Evolutionary conservation across 2,113 vertebrate genomes (phyloP).

Genomic region (Tachysurus vachellii): DNA sequence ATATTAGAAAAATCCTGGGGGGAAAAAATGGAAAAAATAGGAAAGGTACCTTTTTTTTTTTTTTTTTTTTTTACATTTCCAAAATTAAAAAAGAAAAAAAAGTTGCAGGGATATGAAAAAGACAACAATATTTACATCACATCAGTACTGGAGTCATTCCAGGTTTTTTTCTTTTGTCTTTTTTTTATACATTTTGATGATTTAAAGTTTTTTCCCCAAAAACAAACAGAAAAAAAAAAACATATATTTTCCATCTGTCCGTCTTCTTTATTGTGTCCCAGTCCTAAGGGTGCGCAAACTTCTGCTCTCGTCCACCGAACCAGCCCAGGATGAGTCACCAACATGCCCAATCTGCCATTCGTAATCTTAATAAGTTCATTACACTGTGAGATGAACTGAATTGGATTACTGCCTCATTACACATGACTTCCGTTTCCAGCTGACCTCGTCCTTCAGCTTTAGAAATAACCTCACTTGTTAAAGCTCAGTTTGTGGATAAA

Average conservation of each 20-base stretch:
- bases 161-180: too few relatives aligned
- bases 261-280: neutral
- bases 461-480: conserved; percentile 2
- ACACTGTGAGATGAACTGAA: conserved; percentile 25
- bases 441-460: conserved; percentile 17
- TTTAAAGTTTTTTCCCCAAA: too few relatives aligned
- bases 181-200: too few relatives aligned
- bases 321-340: conserved; percentile 13
- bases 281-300: neutral
- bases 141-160: too few relatives aligned
- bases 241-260: too few relatives aligned
- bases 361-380: conserved; percentile 41
- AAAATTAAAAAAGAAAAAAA: neutral
- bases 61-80: neutral
- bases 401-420: conserved; percentile 38
- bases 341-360: conserved; percentile 9
- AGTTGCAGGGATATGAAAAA: neutral
- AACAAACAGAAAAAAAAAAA: too few relatives aligned
- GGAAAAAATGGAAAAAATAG: neutral
- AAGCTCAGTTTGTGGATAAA: neutral
- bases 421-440: conserved; percentile 33
- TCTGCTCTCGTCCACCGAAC: neutral
- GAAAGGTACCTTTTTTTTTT: neutral
- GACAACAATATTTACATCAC: neutral
- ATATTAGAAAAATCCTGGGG: too few relatives aligned